Conservation (phyloP, 64 coral and sea anemone genomes). For the Trachythela sp. region DNA sequence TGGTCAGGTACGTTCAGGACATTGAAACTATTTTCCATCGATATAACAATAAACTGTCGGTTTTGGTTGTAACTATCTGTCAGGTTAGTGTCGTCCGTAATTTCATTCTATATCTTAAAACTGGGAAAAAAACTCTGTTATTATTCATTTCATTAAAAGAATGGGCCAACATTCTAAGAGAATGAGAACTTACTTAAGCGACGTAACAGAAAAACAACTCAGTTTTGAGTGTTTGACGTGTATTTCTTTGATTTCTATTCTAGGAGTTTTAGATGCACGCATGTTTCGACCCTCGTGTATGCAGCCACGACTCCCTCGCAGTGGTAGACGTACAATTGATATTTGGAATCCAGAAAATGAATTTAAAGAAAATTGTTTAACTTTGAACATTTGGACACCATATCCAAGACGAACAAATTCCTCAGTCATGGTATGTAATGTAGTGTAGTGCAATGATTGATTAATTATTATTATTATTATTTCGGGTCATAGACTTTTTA, state of each 20-base stretch:
- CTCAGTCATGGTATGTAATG: background rate
- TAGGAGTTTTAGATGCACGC: background rate
- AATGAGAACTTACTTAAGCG: no score
- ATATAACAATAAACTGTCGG: no score
- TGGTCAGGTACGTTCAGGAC: background rate
- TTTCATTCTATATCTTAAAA: no score
- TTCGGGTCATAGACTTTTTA: no score
- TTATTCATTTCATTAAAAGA: no score
- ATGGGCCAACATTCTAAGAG: no score
- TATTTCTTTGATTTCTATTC: background rate
- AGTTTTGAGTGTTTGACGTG: background rate
- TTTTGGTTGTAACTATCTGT: no score
- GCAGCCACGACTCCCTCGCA: background rate
- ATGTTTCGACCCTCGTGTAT: background rate
- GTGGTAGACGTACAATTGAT: constrained; percentile 5
- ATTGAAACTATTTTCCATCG: background rate
- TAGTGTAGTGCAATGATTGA: no score
- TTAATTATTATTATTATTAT: no score
- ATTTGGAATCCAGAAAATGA: constrained; percentile 15
- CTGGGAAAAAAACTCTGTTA: no score
- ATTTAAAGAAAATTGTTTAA: constrained; percentile 21
- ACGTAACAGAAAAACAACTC: background rate
- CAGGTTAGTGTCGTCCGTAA: no score
- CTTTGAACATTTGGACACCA: constrained; percentile 22
- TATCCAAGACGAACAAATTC: constrained; percentile 9